Evolutionary conservation across 1,140 invertebrate species (phyloP), one percentile per base, ranked within the genome.

Genomic region (Agrypnia vestita): DNA sequence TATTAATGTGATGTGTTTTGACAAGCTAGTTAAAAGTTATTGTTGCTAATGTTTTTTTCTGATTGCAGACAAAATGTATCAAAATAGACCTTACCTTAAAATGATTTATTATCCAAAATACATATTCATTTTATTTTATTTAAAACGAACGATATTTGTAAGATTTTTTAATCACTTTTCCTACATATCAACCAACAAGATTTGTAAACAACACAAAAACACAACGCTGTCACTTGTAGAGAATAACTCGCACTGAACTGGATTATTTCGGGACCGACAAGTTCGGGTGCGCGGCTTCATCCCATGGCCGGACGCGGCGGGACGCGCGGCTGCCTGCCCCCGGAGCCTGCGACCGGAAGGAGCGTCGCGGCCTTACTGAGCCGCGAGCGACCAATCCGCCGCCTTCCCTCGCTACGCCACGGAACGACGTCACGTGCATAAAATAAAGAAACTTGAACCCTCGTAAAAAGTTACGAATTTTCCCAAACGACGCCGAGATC

Each of bases 341-440:
- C 61, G n/a, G 12, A 76, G 72, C 73, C 81, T 73, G 76, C 78
- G 74, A 55, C 76, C 49, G 73, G 64, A 73, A 59, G 69, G 80
- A 81, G 78, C 35, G 53, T 80, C 77, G 64, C 81, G 75, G 78
- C 75, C 81, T 82, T 56, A 80, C 81, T 80, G 80, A 74, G 53
- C 53, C 51, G 15, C 53, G 62, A 73, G 47, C 56, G 62, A 49
- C 64, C 80, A 67, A 67, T 77, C 55, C 75, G 75, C 61, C 17
- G 47, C 75, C 59, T 78, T 81, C 56, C 76, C 64, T 44, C 53
- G 51, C 80, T 79, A 64, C 78, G 43, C 49, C 9, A 15, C 67
- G 12, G 43, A 59, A 15, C 15, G 55, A 17, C 15, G 15, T 59
- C 15, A 59, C 55, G 21, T 59, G 17, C 55, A 35, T 35, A 35